Conservation (phyloP, 2,888 invertebrate genomes). For the Leptinotarsa haldemani region DNA sequence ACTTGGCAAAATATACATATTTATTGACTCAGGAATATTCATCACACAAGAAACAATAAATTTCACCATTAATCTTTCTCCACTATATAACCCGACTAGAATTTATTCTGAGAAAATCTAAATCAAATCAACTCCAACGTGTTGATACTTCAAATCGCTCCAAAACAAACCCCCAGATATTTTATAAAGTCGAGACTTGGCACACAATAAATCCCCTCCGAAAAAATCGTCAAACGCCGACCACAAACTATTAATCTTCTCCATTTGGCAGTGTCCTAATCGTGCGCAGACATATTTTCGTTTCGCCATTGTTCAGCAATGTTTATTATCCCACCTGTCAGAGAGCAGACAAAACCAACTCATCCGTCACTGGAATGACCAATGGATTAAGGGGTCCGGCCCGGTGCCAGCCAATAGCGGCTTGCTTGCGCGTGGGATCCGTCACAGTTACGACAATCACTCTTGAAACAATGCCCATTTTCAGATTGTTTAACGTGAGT, state of each 20-base stretch:
- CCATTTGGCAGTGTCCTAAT: conserved; percentile 36
- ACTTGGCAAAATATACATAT: too few relatives aligned
- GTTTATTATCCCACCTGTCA: conserved; percentile 64
- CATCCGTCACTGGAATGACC: conserved; percentile 61
- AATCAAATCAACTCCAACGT: not conserved
- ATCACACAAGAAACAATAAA: too few relatives aligned
- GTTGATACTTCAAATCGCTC: conserved; percentile 1
- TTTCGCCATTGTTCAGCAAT: conserved; percentile 60
- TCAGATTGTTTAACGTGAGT: conserved; percentile 32
- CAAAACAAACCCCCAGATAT: not conserved
- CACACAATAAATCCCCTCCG: conserved; percentile 5
- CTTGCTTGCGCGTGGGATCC: conserved; percentile 64
- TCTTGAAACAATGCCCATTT: conserved; percentile 49
- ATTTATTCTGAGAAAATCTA: not conserved
- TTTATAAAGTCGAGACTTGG: not conserved
- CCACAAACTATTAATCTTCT: conserved; percentile 6
- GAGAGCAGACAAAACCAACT: conserved; percentile 60
- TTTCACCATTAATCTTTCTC: too few relatives aligned
- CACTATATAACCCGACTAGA: too few relatives aligned
- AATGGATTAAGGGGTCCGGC: conserved; percentile 55
- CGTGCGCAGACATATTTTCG: conserved; percentile 48
- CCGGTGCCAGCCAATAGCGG: conserved; percentile 62
- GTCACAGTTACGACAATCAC: conserved; percentile 55
- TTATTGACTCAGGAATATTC: too few relatives aligned
- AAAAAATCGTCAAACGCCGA: not conserved